Percentiles rank a stretch among this genome's conserved stretches.
Conservation (phyloP, 2,797 vertebrate species). For the Euphonia xanthogaster region DNA sequence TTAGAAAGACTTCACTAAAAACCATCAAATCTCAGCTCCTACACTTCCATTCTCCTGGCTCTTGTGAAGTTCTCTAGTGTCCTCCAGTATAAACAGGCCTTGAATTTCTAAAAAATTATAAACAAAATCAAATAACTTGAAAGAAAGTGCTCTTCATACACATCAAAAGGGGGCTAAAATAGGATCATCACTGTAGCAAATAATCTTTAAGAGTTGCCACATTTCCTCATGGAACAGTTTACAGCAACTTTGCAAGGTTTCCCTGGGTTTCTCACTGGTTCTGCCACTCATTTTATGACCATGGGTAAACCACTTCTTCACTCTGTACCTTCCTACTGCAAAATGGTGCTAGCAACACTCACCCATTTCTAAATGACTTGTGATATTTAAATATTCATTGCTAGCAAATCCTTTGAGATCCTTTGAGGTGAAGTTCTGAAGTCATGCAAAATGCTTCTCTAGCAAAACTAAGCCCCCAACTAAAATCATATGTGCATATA, state of each 20-base stretch:
- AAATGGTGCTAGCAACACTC: neutral
- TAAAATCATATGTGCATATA: slow-evolving; percentile 13
- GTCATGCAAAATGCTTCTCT: slow-evolving; percentile 25
- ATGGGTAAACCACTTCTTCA: slow-evolving; percentile 8
- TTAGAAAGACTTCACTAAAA: neutral
- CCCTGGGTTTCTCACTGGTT: neutral
- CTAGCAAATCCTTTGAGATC: slow-evolving; percentile 58
- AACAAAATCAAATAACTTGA: neutral
- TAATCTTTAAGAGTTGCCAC: neutral
- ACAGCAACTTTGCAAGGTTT: neutral
- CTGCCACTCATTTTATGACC: neutral
- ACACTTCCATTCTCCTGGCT: neutral
- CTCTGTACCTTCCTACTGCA: neutral
- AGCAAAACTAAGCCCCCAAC: slow-evolving; percentile 19
- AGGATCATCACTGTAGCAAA: neutral
- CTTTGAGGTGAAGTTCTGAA: slow-evolving; percentile 47
- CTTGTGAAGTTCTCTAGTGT: neutral
- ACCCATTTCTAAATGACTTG: neutral
- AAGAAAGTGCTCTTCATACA: neutral
- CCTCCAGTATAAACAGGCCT: neutral
- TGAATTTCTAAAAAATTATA: neutral
- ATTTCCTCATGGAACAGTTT: neutral
- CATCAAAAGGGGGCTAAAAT: neutral
- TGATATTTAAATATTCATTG: slow-evolving; percentile 51
- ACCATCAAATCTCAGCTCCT: neutral